A percentile compares a stretch with the other conserved stretches of the same genome.
Evolutionary conservation across 2,113 vertebrate species (phyloP).

Genomic region (Peromyscus polionotus): DNA sequence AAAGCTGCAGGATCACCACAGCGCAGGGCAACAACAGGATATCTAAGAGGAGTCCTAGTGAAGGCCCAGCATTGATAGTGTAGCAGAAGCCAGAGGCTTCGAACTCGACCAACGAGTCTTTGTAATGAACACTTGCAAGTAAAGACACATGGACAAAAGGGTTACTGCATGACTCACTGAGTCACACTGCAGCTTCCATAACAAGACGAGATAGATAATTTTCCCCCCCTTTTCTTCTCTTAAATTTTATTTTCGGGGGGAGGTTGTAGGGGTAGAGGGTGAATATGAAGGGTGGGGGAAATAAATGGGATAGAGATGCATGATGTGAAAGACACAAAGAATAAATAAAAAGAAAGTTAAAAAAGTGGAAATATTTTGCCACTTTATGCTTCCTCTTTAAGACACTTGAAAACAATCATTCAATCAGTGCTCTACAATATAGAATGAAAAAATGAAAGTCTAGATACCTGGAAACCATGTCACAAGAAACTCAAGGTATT

Average conservation of each 20-base stretch:
- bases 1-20: not conserved
- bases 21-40: not conserved
- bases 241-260: not conserved
- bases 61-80: not conserved
- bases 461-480: conserved; percentile 11
- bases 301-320: not conserved
- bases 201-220: not conserved
- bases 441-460: not conserved
- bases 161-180: not conserved
- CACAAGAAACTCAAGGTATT: conserved; percentile 29
- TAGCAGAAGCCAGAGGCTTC: not conserved
- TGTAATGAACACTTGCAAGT: not conserved
- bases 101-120: not conserved
- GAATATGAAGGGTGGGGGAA: not conserved
- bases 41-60: not conserved
- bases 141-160: not conserved
- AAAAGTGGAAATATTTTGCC: conserved; percentile 24
- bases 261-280: not conserved
- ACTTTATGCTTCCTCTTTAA: conserved; percentile 61
- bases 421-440: not conserved
- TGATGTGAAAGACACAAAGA: not conserved
- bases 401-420: conserved; percentile 54
- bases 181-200: not conserved
- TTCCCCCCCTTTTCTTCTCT: not conserved
- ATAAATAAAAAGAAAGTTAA: not conserved